Evolutionary conservation across 53 echinoderm and acorn worm genomes (phyloP), one percentile per base, ranked within the genome.

Genomic region (Crossaster papposus): DNA sequence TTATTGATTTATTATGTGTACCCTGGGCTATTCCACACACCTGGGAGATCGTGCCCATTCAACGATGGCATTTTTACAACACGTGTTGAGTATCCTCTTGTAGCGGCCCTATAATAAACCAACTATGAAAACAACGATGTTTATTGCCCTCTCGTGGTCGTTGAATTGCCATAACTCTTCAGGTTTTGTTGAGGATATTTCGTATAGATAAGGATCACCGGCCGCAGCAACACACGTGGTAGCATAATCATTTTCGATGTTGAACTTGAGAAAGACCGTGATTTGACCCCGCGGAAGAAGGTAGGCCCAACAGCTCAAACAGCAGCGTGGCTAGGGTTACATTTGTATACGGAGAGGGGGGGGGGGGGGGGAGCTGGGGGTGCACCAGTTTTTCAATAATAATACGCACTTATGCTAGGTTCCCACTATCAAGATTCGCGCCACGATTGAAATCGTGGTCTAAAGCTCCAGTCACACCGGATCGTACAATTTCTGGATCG

Each of bases 1-100:
- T 81, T 81, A 81, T 81, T 81, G 64, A 63, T 81, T 81, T 81
- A 81, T 62, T 28, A 35, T 32, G 62, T 33, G 34, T 58, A 54
- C 53, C 23, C 78, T 33, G 54, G 28, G 17, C 7, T 51, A 51
- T 50, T 78, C 13, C 54, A 52, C 30, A 28, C 30, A 14, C 28
- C 68, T 32, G 74, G 74, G 20, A 29, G 32, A 62, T 32, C 35
- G 34, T 32, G 32, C 20, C 32, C 64, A 80, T 24, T 55, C 17
- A 28, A 79, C 81, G 32, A 55, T 2, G 14, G 52, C 14, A 50
- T 11, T 79, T 79, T 81, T 80, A 81, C 81, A 81, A 58, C 79
- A 29, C 34, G 5, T 35, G 23, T 81, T 81, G 81, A 81, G 18
- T 36, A 55, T 31, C 31, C 81, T 32, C 81, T 81, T 33, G 62